These are phyloP conservation scores for Philonicus albiceps DNA, from an alignment of 2,888 invertebrate species.

Conservation along the genomic window DNA sequence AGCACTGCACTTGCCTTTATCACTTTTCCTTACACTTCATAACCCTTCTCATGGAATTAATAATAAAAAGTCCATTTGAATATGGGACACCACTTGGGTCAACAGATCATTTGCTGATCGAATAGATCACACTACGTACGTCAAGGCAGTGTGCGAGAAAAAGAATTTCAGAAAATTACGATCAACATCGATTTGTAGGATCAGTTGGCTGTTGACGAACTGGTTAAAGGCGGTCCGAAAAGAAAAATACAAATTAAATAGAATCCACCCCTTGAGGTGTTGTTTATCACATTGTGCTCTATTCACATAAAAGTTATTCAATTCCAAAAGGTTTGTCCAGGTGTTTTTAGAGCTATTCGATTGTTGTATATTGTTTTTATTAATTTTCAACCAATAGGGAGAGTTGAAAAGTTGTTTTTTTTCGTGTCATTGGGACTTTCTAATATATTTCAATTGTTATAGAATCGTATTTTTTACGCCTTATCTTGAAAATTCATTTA, in stretches of 20 bases:
- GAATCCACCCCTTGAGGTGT: not conserved
- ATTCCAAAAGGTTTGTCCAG: not conserved
- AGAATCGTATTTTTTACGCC: not conserved
- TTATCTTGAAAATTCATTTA: not conserved
- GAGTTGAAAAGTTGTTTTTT: not conserved
- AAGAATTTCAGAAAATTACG: not conserved
- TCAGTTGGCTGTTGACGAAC: not conserved
- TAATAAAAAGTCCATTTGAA: not conserved
- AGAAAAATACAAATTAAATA: not conserved
- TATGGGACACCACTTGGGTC: not conserved
- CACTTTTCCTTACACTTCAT: not conserved
- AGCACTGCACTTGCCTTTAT: not conserved
- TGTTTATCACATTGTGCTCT: not conserved
- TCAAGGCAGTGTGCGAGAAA: not conserved
- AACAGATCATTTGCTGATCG: not conserved
- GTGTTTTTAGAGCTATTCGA: not conserved
- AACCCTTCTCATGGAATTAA: not conserved
- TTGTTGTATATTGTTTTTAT: not conserved
- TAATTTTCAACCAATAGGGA: not conserved
- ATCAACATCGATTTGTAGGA: not conserved
- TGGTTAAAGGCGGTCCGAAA: not conserved
- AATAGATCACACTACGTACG: not conserved
- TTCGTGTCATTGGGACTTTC: not conserved
- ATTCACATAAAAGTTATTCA: not conserved
- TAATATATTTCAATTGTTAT: not conserved